These are phyloP conservation scores for Elgonia sp. DNA, from an alignment of 2,888 invertebrate species.

Conservation along the genomic window DNA sequence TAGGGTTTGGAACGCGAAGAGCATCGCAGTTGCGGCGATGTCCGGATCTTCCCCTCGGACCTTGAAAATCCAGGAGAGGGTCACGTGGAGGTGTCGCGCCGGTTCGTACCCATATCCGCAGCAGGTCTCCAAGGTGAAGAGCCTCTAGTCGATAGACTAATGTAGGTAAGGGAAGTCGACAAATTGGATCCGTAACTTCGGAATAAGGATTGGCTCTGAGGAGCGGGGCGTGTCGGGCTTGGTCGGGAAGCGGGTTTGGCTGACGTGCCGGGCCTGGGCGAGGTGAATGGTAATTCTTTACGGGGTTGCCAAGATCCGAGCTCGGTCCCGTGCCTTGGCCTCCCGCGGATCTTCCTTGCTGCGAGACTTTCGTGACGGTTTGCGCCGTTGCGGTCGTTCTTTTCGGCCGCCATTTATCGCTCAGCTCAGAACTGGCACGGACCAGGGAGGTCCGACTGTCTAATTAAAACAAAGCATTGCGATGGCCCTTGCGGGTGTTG, in stretches of 20 bases:
- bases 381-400: conserved; percentile 78
- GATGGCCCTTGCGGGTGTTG: conserved; percentile 89
- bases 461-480: conserved; percentile 88
- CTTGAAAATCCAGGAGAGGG: conserved; percentile 87
- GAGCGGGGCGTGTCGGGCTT: conserved; percentile 89
- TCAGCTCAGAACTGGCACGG: conserved; percentile 88
- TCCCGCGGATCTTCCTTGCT: conserved; percentile 86
- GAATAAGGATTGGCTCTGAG: conserved; percentile 93
- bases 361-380: conserved; percentile 88
- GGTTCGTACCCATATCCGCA: conserved; percentile 81
- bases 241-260: conserved; percentile 86
- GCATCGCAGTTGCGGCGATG: conserved; percentile 87
- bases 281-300: conserved; percentile 76
- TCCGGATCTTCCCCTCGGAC: conserved; percentile 87
- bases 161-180: conserved; percentile 91
- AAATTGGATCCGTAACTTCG: conserved; percentile 90
- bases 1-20: conserved; percentile 88
- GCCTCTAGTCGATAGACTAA: conserved; percentile 89
- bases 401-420: conserved; percentile 85
- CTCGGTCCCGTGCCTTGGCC: conserved; percentile 87
- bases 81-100: conserved; percentile 84
- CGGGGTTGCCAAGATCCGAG: conserved; percentile 80
- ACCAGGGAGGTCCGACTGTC: conserved; percentile 87
- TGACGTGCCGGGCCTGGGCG: conserved; percentile 77
- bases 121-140: conserved; percentile 88